Conservation (phyloP, 2,797 vertebrate species). For the Chelon labrosus region DNA sequence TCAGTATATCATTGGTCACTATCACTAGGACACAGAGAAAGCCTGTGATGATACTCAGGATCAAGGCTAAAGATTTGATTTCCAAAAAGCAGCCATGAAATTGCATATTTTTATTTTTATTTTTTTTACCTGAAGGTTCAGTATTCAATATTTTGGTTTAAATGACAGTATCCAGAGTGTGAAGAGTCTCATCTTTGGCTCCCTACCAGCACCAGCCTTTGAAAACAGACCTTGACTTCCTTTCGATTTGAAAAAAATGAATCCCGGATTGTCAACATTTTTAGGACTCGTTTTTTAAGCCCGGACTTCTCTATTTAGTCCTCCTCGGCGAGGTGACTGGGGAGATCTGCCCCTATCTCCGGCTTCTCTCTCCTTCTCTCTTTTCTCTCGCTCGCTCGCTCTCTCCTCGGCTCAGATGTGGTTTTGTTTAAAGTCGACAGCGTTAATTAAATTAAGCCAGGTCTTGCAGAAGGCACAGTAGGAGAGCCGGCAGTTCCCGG, state of each 20-base stretch:
- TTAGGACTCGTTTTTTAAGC: no score
- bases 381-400: slow-evolving; percentile 16
- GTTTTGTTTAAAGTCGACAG: slow-evolving; percentile 86
- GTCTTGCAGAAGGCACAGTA: slow-evolving; percentile 84
- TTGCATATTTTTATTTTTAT: background rate
- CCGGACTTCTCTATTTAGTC: no score
- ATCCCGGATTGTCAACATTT: slow-evolving; percentile 20
- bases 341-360: background rate
- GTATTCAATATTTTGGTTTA: slow-evolving; percentile 33
- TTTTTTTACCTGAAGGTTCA: slow-evolving; percentile 56
- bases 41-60: background rate
- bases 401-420: slow-evolving; percentile 75
- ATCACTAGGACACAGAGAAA: slow-evolving; percentile 7
- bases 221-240: slow-evolving; percentile 18
- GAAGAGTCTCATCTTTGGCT: slow-evolving; percentile 28
- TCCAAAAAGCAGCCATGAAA: slow-evolving; percentile 28
- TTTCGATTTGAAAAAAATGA: slow-evolving; percentile 19
- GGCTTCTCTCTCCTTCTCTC: slow-evolving; percentile 24
- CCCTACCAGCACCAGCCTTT: slow-evolving; percentile 24
- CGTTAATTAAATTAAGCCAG: slow-evolving; percentile 87
- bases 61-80: slow-evolving; percentile 2
- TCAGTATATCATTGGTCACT: background rate
- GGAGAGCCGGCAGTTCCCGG: slow-evolving; percentile 77
- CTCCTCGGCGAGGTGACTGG: no score
- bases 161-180: slow-evolving; percentile 37